Conservation (phyloP, 2,113 vertebrate species). For the Etia nguti region DNA sequence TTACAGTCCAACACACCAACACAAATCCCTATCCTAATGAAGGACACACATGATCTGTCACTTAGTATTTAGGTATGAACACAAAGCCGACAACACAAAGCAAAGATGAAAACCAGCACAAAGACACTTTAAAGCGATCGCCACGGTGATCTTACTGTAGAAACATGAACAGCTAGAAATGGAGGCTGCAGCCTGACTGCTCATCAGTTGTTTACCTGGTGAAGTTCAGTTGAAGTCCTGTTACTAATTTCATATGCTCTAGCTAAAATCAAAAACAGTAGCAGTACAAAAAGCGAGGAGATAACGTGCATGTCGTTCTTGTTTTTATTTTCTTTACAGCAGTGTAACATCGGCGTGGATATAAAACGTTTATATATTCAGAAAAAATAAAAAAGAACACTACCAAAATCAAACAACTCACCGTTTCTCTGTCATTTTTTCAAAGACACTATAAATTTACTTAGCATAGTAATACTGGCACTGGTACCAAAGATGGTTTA, state of each 20-base stretch:
- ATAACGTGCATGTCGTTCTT: neutral
- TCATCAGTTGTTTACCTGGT: neutral
- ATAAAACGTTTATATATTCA: neutral
- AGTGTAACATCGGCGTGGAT: neutral
- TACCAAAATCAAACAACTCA: too few relatives aligned
- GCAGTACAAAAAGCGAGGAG: neutral
- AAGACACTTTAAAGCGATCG: neutral
- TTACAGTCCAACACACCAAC: neutral
- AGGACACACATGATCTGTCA: neutral
- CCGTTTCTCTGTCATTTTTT: neutral
- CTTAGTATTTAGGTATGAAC: neutral
- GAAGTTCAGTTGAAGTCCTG: neutral
- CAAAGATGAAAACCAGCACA: neutral
- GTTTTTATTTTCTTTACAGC: neutral
- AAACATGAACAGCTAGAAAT: accelerated
- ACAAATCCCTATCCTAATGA: neutral
- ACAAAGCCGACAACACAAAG: neutral
- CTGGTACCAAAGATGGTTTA: neutral
- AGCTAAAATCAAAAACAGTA: neutral
- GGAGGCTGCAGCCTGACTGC: neutral
- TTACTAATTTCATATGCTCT: neutral
- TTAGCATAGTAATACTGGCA: neutral
- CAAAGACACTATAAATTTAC: too few relatives aligned
- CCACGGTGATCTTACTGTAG: neutral
- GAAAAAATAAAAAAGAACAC: neutral